phyloP scores from a whole-genome alignment of 2,113 vertebrate species.

The Canis aureus region DNA sequence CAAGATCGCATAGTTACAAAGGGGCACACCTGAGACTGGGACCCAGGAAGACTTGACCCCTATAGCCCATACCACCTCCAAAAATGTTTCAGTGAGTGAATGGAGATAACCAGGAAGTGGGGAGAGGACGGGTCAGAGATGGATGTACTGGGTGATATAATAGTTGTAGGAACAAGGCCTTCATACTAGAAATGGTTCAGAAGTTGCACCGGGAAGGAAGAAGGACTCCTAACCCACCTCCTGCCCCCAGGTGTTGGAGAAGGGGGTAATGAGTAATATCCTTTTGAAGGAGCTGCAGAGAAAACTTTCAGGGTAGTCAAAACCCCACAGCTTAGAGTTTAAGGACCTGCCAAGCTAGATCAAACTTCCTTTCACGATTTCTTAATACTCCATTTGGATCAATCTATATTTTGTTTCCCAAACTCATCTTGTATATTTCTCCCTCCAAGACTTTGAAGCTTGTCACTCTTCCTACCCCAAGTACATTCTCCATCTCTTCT shows the following conservation, averaged over 20 bases:
- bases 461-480: background rate
- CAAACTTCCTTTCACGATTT: background rate
- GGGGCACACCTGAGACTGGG: background rate
- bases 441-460: background rate
- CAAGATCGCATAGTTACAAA: background rate
- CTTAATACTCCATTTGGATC: background rate
- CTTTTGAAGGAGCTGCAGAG: background rate
- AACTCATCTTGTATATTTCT: background rate
- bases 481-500: background rate
- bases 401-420: background rate
- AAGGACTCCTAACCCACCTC: background rate
- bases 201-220: background rate
- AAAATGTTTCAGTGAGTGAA: background rate
- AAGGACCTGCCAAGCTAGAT: background rate
- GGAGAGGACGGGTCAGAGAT: background rate
- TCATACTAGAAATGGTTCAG: background rate
- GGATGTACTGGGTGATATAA: background rate
- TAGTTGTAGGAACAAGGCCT: background rate
- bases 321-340: background rate
- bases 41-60: background rate
- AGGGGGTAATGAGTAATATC: background rate
- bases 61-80: background rate
- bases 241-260: background rate
- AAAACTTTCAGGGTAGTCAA: background rate
- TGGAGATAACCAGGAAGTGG: background rate